phyloP scores from a whole-genome alignment of 2,888 invertebrate species.

The Dendrolimus pini region DNA sequence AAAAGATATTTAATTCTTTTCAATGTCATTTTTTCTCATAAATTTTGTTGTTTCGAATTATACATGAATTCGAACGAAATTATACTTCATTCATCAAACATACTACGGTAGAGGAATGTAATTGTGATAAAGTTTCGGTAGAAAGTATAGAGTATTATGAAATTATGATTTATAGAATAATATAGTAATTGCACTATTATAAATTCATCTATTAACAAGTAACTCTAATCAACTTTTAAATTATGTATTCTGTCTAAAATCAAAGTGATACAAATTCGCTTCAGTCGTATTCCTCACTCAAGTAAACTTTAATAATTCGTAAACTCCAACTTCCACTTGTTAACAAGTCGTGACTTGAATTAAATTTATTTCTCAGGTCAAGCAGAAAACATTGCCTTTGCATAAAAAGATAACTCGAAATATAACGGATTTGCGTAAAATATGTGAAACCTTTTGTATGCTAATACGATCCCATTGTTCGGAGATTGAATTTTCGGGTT shows the following conservation, averaged over 20 bases:
- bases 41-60: no score
- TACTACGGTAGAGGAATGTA: no score
- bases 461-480: slow-evolving; percentile 74
- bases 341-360: slow-evolving; percentile 39
- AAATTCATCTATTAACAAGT: background rate
- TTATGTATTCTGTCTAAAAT: background rate
- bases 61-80: no score
- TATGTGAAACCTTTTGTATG: slow-evolving; percentile 76
- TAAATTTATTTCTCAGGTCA: slow-evolving; percentile 62
- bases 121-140: no score
- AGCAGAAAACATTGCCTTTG: slow-evolving; percentile 56
- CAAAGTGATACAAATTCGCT: slow-evolving; percentile 5
- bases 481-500: slow-evolving; percentile 73
- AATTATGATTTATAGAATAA: no score
- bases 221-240: background rate
- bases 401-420: slow-evolving; percentile 68
- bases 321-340: slow-evolving; percentile 27
- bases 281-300: slow-evolving; percentile 14
- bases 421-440: slow-evolving; percentile 73
- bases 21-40: no score
- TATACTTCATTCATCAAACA: no score
- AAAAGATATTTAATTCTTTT: no score
- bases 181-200: no score
- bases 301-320: slow-evolving; percentile 34
- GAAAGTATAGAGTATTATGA: no score